These are phyloP conservation scores for Ricordea florida DNA, from an alignment of 92 coral and sea anemone genomes.

Conservation along the genomic window DNA sequence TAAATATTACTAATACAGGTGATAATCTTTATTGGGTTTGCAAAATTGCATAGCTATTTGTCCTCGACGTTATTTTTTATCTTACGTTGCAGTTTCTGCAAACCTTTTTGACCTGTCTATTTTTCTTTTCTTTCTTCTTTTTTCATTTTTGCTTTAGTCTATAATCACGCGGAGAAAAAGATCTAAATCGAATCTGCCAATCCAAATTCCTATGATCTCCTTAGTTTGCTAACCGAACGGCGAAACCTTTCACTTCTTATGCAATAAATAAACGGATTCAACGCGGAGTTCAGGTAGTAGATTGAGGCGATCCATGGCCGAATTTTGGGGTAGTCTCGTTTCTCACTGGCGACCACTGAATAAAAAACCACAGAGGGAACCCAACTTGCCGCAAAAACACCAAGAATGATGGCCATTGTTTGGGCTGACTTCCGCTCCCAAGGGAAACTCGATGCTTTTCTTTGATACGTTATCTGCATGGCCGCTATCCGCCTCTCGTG, in stretches of 20 bases:
- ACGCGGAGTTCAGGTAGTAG: slow-evolving; percentile 11
- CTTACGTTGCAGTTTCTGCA: neutral
- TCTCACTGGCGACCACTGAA: neutral
- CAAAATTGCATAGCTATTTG: too few species aligned
- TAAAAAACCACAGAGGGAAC: slow-evolving; percentile 23
- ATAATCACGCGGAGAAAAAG: slow-evolving; percentile 27
- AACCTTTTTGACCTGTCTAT: neutral
- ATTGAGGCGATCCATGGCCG: slow-evolving; percentile 15
- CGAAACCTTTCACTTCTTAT: slow-evolving; percentile 25
- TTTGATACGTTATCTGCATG: neutral
- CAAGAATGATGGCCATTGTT: slow-evolving; percentile 26
- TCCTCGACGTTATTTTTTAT: too few species aligned
- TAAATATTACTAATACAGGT: too few species aligned
- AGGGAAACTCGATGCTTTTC: neutral
- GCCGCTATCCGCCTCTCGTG: slow-evolving; percentile 23
- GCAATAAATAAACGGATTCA: slow-evolving; percentile 28
- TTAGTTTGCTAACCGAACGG: neutral
- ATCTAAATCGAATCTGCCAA: too few species aligned
- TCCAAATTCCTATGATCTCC: too few species aligned
- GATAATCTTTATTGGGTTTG: too few species aligned
- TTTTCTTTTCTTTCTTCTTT: neutral
- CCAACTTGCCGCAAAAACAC: slow-evolving; percentile 23
- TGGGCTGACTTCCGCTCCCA: slow-evolving; percentile 32
- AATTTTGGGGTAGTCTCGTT: neutral
- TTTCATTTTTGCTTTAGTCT: neutral